Conservation (phyloP, 2,113 vertebrate genomes). For the Dicerorhinus sumatrensis region DNA sequence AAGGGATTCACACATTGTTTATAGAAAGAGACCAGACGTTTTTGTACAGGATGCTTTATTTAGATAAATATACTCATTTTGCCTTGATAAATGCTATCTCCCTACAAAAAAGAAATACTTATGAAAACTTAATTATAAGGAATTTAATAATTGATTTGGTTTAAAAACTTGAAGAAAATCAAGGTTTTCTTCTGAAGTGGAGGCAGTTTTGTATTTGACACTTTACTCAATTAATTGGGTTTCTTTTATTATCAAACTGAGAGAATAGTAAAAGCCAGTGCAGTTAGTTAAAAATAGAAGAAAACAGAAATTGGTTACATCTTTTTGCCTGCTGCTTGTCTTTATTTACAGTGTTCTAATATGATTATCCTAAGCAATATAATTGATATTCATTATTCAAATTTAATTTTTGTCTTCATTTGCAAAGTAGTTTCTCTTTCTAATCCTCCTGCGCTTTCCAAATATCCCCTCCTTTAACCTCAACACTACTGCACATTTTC, state of each 20-base stretch:
- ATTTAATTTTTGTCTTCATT: neutral
- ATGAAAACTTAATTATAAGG: neutral
- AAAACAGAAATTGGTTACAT: conserved; percentile 12
- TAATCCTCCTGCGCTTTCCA: neutral
- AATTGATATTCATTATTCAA: neutral
- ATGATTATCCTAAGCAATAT: neutral
- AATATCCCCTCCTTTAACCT: neutral
- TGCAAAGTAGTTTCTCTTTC: conserved; percentile 23
- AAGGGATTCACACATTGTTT: neutral
- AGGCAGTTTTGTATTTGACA: conserved; percentile 30
- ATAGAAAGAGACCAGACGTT: neutral
- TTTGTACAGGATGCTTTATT: neutral
- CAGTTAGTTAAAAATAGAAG: neutral
- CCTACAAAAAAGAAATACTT: neutral
- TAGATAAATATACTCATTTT: neutral
- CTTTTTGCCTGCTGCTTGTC: neutral
- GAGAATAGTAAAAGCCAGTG: neutral
- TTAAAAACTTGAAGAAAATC: conserved; percentile 45
- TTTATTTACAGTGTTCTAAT: conserved; percentile 48
- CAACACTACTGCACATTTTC: neutral
- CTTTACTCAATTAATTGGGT: neutral
- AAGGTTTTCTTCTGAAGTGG: neutral
- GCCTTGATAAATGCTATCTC: neutral
- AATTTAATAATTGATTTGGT: neutral
- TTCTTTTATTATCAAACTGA: neutral